Base-by-base conservation (phyloP, 2,113 vertebrate species). In the Miniopterus natalensis region DNA sequence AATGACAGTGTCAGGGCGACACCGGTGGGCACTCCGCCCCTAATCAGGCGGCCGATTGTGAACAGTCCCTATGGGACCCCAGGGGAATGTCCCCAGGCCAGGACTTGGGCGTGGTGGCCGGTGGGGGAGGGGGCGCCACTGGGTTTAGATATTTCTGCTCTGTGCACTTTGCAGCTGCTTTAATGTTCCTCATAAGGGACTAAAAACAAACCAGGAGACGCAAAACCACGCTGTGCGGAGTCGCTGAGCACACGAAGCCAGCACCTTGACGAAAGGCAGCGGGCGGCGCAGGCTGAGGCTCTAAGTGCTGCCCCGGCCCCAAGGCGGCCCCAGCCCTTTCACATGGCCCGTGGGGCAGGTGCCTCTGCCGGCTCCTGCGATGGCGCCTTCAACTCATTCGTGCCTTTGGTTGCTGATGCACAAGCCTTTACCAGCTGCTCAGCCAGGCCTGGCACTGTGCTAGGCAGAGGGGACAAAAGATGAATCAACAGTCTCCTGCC, bases 241-340 rank as follows among this genome's bases (percentile, higher is more conserved):
- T 93, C 23, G 61, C 53, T 13, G n/a, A 49, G 36, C 45, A 29
- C 4, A 12, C 14, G 23, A 55, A 31, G 47, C 31, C 21, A 21
- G 47, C 17, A 1, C 25, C 1, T 14, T 18, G 68, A 25, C 51
- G 11, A 2, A n/a, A 0, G 0, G 81, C 3, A 4, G 65, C 5
- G 5, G 36, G 49, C 27, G 1, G n/a, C 2, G 1, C 36, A 15
- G 78, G 4, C 25, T 21, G 9, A 31, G 55, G 27, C 4, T 66
- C 45, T 53, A 21, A 14, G 31, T 7, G 5, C 31, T 8, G 27
- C 20, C 14, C 8, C 53, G 36, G 36, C 36, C 36, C 36, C 36
- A 31, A 85, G 27, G 36, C 27, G 77, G 23, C 40, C 61, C 12
- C 6, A 4, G 40, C 53, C 83, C 57, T 13, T 3, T n/a, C 49